phyloP scores from a whole-genome alignment of 2,797 vertebrate species.

The Spinus olivaceus region DNA sequence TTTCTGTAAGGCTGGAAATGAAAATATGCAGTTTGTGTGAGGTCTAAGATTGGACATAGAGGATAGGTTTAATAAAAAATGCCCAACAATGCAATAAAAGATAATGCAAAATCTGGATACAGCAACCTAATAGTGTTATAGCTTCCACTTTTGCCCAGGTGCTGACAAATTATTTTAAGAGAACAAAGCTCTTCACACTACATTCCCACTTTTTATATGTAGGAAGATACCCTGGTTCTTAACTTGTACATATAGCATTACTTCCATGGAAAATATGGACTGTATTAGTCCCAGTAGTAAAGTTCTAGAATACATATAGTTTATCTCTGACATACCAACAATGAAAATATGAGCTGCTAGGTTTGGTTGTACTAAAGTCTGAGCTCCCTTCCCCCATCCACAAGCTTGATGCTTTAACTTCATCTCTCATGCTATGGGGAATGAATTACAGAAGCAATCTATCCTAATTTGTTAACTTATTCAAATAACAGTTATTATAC shows the following conservation, averaged over 20 bases:
- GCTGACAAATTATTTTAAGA: conserved; percentile 44
- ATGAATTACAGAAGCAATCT: conserved; percentile 84
- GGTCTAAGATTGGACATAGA: neutral
- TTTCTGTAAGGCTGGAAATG: neutral
- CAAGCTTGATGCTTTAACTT: conserved; percentile 75
- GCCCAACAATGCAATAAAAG: neutral
- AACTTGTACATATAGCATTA: conserved; percentile 1
- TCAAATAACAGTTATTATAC: conserved; percentile 86
- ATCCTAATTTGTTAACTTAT: conserved; percentile 86
- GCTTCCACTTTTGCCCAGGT: conserved; percentile 43
- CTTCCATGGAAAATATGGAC: conserved; percentile 12
- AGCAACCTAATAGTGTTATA: conserved; percentile 31
- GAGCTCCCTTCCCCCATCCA: conserved; percentile 58
- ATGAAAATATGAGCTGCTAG: conserved; percentile 47
- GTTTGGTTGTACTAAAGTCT: conserved; percentile 46
- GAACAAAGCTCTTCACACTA: neutral
- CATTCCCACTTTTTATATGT: conserved; percentile 23
- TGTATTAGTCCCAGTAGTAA: conserved; percentile 52
- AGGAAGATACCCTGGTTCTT: conserved; percentile 46
- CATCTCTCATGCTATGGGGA: conserved; percentile 84
- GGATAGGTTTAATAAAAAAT: neutral
- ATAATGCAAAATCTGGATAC: neutral
- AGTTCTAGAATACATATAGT: conserved; percentile 54
- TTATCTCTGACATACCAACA: conserved; percentile 64
- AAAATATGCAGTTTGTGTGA: neutral